Percentiles rank a stretch among this genome's conserved stretches.
These are phyloP conservation scores for Trachymyrmex septentrionalis DNA, from an alignment of 1,140 invertebrate species.

Conservation along the genomic window DNA sequence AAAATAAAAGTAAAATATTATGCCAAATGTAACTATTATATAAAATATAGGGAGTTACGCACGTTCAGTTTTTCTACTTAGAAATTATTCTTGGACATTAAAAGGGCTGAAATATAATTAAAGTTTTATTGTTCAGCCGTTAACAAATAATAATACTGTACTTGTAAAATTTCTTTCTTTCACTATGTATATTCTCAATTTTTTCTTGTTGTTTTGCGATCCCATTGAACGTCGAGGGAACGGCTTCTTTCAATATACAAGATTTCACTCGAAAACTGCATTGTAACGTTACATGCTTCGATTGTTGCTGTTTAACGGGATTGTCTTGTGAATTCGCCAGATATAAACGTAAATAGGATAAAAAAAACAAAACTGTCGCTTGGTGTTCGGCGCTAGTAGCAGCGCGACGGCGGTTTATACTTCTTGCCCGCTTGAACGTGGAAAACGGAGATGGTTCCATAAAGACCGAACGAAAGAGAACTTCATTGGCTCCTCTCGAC, in stretches of 20 bases:
- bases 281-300: conserved; percentile 5
- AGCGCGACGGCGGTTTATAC: conserved; percentile 43
- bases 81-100: background rate
- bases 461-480: conserved; percentile 80
- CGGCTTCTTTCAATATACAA: background rate
- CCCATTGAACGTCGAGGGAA: background rate
- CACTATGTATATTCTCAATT: background rate
- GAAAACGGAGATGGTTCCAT: conserved; percentile 51
- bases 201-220: background rate
- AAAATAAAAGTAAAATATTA: background rate
- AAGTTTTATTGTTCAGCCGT: background rate
- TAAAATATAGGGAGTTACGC: too few relatives aligned
- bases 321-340: conserved; percentile 23
- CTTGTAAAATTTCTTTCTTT: background rate
- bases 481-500: conserved; percentile 76
- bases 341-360: background rate
- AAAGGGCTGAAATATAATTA: background rate
- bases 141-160: background rate
- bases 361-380: conserved; percentile 32
- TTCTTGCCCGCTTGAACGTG: conserved; percentile 53
- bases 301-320: conserved; percentile 6
- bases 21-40: too few relatives aligned
- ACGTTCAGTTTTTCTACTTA: background rate
- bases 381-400: background rate
- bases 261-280: conserved; percentile 14